Conservation (phyloP, 2,113 vertebrate genomes). For the Psittacus erithacus region DNA sequence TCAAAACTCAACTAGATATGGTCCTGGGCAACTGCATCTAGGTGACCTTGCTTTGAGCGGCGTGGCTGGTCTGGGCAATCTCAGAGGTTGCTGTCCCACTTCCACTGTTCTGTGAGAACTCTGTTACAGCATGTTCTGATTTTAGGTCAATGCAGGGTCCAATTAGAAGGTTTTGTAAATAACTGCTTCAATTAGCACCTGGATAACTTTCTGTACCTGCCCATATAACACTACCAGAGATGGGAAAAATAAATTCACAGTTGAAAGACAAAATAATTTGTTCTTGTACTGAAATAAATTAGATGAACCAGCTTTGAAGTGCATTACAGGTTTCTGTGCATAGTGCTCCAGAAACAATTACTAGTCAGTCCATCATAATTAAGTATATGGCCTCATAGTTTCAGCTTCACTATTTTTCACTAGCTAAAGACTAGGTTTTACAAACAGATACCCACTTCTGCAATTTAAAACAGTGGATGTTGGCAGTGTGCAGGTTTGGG, state of each 20-base stretch:
- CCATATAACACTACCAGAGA: neutral
- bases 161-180: neutral
- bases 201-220: neutral
- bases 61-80: neutral
- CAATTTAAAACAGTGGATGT: neutral
- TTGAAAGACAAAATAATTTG: neutral
- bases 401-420: conserved; percentile 11
- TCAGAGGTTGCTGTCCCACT: neutral
- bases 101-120: neutral
- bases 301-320: conserved; percentile 8
- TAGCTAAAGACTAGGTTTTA: conserved; percentile 40
- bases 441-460: conserved; percentile 21
- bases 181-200: neutral
- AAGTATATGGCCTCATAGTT: neutral
- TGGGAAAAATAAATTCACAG: neutral
- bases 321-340: neutral
- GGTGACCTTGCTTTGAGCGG: neutral
- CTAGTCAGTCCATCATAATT: neutral
- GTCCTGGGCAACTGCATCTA: neutral
- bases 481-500: neutral
- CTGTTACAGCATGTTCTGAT: neutral
- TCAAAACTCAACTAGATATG: neutral
- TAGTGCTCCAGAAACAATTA: conserved; percentile 44
- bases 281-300: neutral
- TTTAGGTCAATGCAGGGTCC: neutral